Conservation (phyloP, 2,797 vertebrate genomes). For the Mormyrus proboscirostris region DNA sequence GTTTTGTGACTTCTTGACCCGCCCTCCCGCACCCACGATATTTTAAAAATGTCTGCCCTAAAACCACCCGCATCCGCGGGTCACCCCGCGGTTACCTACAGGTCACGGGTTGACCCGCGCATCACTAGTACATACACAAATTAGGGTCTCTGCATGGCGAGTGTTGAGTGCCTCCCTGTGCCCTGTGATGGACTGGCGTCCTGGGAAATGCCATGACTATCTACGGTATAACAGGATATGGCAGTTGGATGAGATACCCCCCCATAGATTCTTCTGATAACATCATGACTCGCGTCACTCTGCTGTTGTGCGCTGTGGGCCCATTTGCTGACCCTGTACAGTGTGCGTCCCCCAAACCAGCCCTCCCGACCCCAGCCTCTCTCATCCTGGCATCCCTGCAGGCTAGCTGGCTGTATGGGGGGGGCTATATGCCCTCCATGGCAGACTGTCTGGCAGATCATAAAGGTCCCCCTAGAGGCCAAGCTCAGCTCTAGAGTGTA, state of each 20-base stretch:
- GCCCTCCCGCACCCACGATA: too few species aligned
- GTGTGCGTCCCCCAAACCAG: background rate
- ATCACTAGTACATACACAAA: background rate
- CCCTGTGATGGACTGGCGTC: background rate
- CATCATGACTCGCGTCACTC: too few species aligned
- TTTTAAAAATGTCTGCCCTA: too few species aligned
- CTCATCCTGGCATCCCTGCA: background rate
- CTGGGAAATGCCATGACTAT: background rate
- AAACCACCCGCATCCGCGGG: too few species aligned
- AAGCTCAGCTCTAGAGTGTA: background rate
- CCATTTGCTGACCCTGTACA: background rate
- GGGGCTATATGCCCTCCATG: background rate
- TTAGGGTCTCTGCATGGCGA: background rate
- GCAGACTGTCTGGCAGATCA: background rate
- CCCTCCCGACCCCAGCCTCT: background rate
- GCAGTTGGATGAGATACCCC: background rate
- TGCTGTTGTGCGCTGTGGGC: background rate
- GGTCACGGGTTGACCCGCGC: too few species aligned
- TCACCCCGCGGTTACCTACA: too few species aligned
- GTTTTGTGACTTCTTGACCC: too few species aligned
- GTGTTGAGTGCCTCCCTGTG: background rate
- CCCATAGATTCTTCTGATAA: too few species aligned
- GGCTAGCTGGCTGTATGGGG: background rate
- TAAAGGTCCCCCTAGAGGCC: background rate
- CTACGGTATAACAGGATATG: background rate